Conservation (phyloP, 2,797 vertebrate species). For the Staurois parvus region DNA sequence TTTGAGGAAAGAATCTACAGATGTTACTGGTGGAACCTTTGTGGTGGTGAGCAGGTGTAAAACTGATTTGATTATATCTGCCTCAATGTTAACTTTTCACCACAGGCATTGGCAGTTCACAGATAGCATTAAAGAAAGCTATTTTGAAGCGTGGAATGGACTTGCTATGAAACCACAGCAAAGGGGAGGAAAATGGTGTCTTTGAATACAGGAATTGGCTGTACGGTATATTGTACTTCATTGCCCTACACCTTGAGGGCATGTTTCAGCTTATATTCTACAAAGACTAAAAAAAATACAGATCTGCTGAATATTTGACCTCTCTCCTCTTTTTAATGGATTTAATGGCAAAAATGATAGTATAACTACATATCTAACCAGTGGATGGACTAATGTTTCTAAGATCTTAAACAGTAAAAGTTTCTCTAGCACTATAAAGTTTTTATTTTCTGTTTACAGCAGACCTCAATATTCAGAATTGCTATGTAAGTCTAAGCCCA, state of each 20-base stretch:
- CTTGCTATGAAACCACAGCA: slow-evolving; percentile 32
- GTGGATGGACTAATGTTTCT: too few species aligned
- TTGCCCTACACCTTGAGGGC: slow-evolving; percentile 2
- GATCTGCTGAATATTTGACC: neutral
- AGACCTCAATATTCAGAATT: too few species aligned
- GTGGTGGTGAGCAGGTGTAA: slow-evolving; percentile 67
- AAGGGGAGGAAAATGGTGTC: slow-evolving; percentile 29
- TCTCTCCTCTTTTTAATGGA: neutral
- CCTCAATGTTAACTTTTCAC: slow-evolving; percentile 61
- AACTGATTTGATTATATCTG: slow-evolving; percentile 66
- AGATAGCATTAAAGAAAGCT: slow-evolving; percentile 49
- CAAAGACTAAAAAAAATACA: neutral
- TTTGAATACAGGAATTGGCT: slow-evolving; percentile 46
- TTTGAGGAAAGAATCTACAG: slow-evolving; percentile 64
- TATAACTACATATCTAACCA: neutral
- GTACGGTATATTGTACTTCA: slow-evolving; percentile 15
- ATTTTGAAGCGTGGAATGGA: slow-evolving; percentile 44
- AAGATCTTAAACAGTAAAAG: too few species aligned
- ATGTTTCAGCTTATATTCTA: neutral
- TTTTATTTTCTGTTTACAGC: too few species aligned
- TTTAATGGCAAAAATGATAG: neutral
- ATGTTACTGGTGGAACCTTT: slow-evolving; percentile 63
- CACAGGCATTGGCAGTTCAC: slow-evolving; percentile 52
- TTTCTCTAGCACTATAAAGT: too few species aligned
- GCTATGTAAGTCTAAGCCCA: too few species aligned